A percentile compares a stretch with the other conserved stretches of the same genome.
Conservation (phyloP, 2,888 invertebrate genomes). For the Orchestes rusci region DNA sequence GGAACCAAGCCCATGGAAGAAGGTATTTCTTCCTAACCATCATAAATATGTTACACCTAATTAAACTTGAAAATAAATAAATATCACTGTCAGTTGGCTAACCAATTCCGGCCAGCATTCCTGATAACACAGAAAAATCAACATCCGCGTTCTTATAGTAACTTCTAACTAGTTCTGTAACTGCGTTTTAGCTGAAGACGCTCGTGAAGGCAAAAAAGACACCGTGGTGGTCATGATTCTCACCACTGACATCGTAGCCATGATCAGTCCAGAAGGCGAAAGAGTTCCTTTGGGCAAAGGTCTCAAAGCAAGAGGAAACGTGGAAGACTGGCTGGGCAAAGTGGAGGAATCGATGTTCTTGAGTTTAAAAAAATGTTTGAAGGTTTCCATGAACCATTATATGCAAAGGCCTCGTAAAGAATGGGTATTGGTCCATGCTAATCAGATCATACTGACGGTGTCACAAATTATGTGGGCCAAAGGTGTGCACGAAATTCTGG, state of each 20-base stretch:
- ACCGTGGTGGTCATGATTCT: constrained; percentile 43
- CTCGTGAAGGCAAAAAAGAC: constrained; percentile 37
- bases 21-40: constrained; percentile 22
- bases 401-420: constrained; percentile 54
- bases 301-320: constrained; percentile 79
- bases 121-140: too few species aligned
- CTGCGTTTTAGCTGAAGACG: constrained; percentile 23
- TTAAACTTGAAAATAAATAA: background rate
- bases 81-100: too few species aligned
- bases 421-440: constrained; percentile 69
- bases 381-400: constrained; percentile 61
- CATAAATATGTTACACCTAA: background rate
- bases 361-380: constrained; percentile 69
- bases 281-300: constrained; percentile 63
- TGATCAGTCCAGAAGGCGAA: constrained; percentile 87
- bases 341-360: constrained; percentile 87
- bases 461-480: constrained; percentile 88
- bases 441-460: constrained; percentile 76
- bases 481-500: constrained; percentile 68
- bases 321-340: constrained; percentile 87
- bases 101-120: too few species aligned
- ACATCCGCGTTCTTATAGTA: too few species aligned
- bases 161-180: too few species aligned
- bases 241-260: constrained; percentile 79
- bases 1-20: constrained; percentile 50